Evolutionary conservation across 1,140 invertebrate species (phyloP).

Genomic region (Metopolophium dirhodum): DNA sequence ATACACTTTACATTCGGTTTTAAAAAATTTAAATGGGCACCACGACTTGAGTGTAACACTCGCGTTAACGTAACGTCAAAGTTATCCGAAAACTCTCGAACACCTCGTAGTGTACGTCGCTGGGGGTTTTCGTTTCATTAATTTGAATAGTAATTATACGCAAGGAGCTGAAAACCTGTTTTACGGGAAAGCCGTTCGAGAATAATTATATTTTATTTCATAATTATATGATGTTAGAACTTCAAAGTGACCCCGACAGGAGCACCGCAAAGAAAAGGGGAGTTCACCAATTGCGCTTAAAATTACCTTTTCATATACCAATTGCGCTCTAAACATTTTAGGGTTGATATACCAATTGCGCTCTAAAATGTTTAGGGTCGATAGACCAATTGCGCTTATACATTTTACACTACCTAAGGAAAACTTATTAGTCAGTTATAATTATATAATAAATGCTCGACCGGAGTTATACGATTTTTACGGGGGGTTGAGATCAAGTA

Average conservation of each 20-base stretch:
- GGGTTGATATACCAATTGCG: too few relatives aligned
- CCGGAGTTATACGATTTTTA: too few relatives aligned
- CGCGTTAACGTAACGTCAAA: not conserved
- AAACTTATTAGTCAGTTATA: too few relatives aligned
- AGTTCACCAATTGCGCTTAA: too few relatives aligned
- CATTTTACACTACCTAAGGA: too few relatives aligned
- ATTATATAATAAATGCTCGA: too few relatives aligned
- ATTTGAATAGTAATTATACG: not conserved
- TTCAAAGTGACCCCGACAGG: not conserved
- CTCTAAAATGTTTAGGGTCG: too few relatives aligned
- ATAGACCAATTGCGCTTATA: too few relatives aligned
- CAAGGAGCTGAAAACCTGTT: not conserved
- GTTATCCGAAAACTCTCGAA: not conserved
- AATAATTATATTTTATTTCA: not conserved
- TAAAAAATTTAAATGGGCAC: not conserved
- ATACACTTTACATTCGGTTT: not conserved
- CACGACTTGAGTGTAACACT: not conserved
- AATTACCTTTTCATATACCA: too few relatives aligned
- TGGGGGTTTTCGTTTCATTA: not conserved
- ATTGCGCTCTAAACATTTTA: too few relatives aligned
- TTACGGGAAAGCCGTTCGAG: not conserved
- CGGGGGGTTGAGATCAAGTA: too few relatives aligned
- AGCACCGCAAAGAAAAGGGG: not conserved
- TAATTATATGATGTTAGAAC: not conserved
- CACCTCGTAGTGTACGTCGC: not conserved